Evolutionary conservation across 2,113 vertebrate genomes (phyloP), one percentile per base, ranked within the genome.

Genomic region (Rhodinocichla rosea): DNA sequence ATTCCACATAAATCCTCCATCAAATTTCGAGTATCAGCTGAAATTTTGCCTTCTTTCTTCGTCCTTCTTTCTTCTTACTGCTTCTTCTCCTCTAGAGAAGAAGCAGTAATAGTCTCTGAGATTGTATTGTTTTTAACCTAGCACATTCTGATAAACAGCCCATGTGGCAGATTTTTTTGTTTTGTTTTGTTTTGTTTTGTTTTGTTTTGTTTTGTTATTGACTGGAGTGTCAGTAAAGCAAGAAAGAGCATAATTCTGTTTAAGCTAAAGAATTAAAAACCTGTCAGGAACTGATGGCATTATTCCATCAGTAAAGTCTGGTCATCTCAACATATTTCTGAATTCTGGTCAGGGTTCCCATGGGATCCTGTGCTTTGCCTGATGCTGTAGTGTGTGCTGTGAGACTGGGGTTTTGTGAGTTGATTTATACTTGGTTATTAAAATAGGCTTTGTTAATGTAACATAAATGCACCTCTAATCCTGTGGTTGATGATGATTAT

Each of bases 341-440:
- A 70, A 24, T 39, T 76, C 63, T 73, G 19, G 24, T 77, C 55
- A 49, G 28, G 35, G 24, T 19, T 88, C 71, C 42, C 42, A 23
- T 1, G 16, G 44, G 42, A 85, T 83, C 39, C 60, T 63, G 59
- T 63, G 45, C 64, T 87, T 87, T 89, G 71, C 52, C 55, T 67
- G 82, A 88, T 86, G 65, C 52, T 4, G 13, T 44, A 67, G 42
- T 32, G 59, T 73, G 16, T 73, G 50, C 53, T 90, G 28, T 47
- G 60, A 50, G 30, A 55, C 24, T 62, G 76, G 9, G 30, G 4
- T 69, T 92, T 67, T 79, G 24, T 85, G 59, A 90, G 64, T 71
- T 92, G 69, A 84, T 93, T 95, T 93, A 60, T 90, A 32, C 70
- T 77, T 87, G 32, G 53, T 93, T 94, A 92, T 93, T 96, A 93